phyloP scores from a whole-genome alignment of 2,797 vertebrate genomes.

The Cirrhinus mrigala region DNA sequence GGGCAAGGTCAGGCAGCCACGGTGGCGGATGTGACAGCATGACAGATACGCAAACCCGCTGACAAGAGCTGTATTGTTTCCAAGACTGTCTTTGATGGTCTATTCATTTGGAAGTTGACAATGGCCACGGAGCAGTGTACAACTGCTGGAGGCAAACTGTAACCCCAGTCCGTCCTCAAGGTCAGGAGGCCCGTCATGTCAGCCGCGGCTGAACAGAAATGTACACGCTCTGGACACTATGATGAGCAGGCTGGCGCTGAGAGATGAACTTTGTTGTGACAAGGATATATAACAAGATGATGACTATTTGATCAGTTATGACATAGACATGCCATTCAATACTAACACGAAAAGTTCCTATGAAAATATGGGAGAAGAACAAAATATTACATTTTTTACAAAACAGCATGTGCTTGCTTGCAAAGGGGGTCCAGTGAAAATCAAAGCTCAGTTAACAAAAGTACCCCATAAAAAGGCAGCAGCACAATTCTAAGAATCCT shows the following conservation, averaged over 20 bases:
- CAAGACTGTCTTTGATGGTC: constrained; percentile 79
- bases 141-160: constrained; percentile 65
- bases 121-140: constrained; percentile 68
- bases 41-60: constrained; percentile 54
- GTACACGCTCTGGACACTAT: neutral
- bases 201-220: neutral
- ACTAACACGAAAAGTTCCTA: neutral
- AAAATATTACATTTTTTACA: neutral
- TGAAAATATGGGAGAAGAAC: neutral
- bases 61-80: constrained; percentile 78
- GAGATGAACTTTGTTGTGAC: constrained; percentile 38
- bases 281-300: constrained; percentile 24
- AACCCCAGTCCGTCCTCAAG: constrained; percentile 69
- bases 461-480: neutral
- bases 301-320: constrained; percentile 33
- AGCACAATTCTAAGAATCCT: neutral
- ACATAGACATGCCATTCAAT: constrained; percentile 16
- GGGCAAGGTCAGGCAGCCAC: constrained; percentile 77
- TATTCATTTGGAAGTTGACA: constrained; percentile 73
- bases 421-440: neutral
- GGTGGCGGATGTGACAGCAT: constrained; percentile 45
- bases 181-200: constrained; percentile 59
- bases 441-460: constrained; percentile 14
- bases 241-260: constrained; percentile 12
- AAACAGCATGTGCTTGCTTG: constrained; percentile 7